Base-by-base conservation (phyloP, 2,888 invertebrate species). In the Hipparchia sbordonii region DNA sequence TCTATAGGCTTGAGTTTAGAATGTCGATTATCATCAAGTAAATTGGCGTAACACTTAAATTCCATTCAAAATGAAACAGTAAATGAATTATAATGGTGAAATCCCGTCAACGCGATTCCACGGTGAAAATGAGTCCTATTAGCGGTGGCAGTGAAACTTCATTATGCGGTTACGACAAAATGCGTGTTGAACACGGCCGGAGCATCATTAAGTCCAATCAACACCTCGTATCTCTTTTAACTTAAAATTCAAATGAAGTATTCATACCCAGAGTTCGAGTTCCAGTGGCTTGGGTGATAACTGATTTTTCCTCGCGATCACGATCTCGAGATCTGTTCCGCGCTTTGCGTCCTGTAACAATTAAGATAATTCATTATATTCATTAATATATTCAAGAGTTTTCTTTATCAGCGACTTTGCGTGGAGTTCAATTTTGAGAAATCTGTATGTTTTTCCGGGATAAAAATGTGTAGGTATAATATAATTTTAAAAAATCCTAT, bases 321-420 rank as follows among this genome's bases (percentile, higher is more conserved):
- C 95, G 84, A 97, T 97, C 87, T 97, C 97, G 81, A 98, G 90
- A 89, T 97, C 97, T 7, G 96, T 96, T 72, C 97, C 98, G 77
- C 96, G 95, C 86, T 96, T 96, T 54, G 96, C 95, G 84, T 97
- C 95, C 97, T 97, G 89, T 74, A 89, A 91, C 81, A 72, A 74
- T 77, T 23, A 23, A 23, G 23, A 23, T 23, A 23, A 23, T 23
- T 23, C 23, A 23, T 23, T 23, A 23, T 23, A 23, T 23, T 23
- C 23, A 23, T 23, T 23, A 23, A 23, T 23, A 23, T 23, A 23
- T 23, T 23, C 23, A 23, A 23, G 23, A 23, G 23, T 23, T 23
- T 0, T 0, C 23, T 23, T 23, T 23, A 23, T 23, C 23, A 23
- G 23, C 1, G 23, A 23, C 23, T 23, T 23, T 23, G 23, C 23